Evolutionary conservation across 2,888 invertebrate genomes (phyloP).

Genomic region (Diarsia dahlii): DNA sequence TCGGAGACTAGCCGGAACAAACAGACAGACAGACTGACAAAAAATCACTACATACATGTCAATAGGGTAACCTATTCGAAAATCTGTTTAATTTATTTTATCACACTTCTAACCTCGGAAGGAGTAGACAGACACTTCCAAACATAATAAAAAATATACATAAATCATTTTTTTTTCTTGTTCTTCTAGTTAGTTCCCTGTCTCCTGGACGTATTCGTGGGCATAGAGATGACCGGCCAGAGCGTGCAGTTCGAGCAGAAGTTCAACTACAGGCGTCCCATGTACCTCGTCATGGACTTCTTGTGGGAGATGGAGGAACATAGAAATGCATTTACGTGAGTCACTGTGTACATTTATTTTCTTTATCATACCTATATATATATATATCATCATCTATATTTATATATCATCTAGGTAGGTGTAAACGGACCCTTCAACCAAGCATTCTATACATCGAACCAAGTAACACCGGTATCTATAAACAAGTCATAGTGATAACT

Average conservation of each 20-base stretch:
- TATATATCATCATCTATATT: too few species aligned
- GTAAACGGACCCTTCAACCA: too few species aligned
- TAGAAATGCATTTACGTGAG: slow-evolving; percentile 93
- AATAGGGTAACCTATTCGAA: neutral
- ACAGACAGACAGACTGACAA: too few species aligned
- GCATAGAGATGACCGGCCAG: slow-evolving; percentile 99
- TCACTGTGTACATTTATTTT: slow-evolving; percentile 40
- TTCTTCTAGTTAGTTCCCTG: slow-evolving; percentile 93
- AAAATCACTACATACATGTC: too few species aligned
- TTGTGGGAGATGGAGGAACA: slow-evolving; percentile 96
- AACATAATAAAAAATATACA: neutral
- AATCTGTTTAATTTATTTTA: neutral
- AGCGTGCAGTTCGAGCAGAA: slow-evolving; percentile 99
- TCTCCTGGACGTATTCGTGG: slow-evolving; percentile 97
- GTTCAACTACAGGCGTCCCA: slow-evolving; percentile 98
- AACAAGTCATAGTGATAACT: too few species aligned
- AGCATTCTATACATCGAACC: too few species aligned
- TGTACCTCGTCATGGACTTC: slow-evolving; percentile 98
- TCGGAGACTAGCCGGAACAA: too few species aligned
- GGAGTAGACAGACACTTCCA: neutral
- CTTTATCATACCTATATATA: neutral
- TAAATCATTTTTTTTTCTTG: neutral
- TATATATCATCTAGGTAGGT: too few species aligned
- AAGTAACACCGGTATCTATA: too few species aligned
- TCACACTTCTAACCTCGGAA: neutral